Percentiles rank a stretch among this genome's conserved stretches.
Conservation (phyloP, 2,797 vertebrate species). For the Loris lydekkerianus region DNA sequence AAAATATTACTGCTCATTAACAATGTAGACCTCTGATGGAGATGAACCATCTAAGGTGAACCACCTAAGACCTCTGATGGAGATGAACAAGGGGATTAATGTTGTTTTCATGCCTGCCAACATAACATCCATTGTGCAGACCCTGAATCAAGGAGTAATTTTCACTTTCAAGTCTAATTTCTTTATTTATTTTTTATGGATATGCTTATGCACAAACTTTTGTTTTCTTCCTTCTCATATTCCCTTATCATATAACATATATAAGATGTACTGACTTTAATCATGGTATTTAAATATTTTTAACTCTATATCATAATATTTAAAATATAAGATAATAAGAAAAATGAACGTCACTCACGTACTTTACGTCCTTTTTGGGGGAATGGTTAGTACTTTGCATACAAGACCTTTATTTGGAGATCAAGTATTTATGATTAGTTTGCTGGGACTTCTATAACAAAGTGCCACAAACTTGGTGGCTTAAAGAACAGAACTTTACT, state of each 20-base stretch:
- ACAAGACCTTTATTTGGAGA: not conserved
- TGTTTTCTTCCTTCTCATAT: not conserved
- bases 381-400: not conserved
- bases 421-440: not conserved
- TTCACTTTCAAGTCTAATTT: not conserved
- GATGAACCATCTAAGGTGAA: too few species aligned
- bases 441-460: not conserved
- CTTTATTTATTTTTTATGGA: not conserved
- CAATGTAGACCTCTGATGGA: not conserved
- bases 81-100: not conserved
- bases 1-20: not conserved
- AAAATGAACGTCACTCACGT: not conserved
- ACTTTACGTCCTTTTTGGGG: not conserved
- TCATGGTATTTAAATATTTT: not conserved
- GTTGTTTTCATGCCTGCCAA: not conserved
- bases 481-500: not conserved
- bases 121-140: not conserved
- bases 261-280: not conserved
- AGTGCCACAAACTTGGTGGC: not conserved
- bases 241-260: not conserved
- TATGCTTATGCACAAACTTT: not conserved
- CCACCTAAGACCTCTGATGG: not conserved
- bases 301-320: not conserved
- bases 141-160: not conserved
- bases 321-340: not conserved